Conservation (phyloP, 2,888 invertebrate genomes). For the Pharmacophagus antenor region DNA sequence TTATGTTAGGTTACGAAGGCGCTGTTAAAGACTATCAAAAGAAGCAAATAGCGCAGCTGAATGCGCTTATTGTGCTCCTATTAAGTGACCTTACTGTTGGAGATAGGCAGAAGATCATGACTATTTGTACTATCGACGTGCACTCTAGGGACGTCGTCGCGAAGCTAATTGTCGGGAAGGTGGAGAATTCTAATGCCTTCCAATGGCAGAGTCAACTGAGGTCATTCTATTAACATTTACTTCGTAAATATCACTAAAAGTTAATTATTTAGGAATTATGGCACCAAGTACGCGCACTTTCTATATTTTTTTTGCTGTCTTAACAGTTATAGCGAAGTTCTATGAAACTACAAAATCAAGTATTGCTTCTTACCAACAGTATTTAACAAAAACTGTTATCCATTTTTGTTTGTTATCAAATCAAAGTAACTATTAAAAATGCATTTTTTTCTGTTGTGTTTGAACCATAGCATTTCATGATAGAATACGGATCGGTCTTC, state of each 20-base stretch:
- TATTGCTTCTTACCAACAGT: no score
- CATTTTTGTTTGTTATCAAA: no score
- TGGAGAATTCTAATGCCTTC: slow-evolving; percentile 89
- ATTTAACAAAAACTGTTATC: no score
- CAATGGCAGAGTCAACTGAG: slow-evolving; percentile 96
- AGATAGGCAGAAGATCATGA: slow-evolving; percentile 97
- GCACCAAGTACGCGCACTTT: no score
- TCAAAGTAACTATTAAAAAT: no score
- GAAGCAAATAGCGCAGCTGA: slow-evolving; percentile 92
- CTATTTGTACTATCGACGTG: slow-evolving; percentile 97
- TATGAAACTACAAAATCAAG: no score
- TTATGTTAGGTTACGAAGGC: slow-evolving; percentile 86
- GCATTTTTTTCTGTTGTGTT: no score
- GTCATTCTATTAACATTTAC: slow-evolving; percentile 36
- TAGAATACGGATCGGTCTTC: neutral
- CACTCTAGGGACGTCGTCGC: slow-evolving; percentile 96
- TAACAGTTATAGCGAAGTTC: no score
- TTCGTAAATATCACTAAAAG: neutral
- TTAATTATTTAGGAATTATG: no score
- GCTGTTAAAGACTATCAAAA: slow-evolving; percentile 95
- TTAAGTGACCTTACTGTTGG: slow-evolving; percentile 90
- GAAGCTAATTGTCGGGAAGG: slow-evolving; percentile 90
- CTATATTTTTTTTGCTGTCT: no score
- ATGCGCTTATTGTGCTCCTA: slow-evolving; percentile 89
- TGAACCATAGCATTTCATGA: neutral